Percentiles rank a stretch among this genome's conserved stretches.
phyloP scores from a whole-genome alignment of 2,797 vertebrate genomes.

The Synanceia verrucosa region DNA sequence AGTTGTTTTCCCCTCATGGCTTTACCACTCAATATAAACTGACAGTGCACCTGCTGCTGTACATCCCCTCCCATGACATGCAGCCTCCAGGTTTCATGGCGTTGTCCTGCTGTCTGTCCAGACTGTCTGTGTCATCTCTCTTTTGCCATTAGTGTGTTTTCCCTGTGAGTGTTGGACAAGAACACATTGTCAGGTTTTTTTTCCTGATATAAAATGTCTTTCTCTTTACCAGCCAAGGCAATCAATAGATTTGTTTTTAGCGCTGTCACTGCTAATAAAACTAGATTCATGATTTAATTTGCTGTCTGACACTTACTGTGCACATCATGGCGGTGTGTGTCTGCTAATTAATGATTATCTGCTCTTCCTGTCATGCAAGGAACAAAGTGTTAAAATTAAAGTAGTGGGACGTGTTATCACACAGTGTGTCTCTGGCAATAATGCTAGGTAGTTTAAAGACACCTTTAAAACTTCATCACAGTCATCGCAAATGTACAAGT shows the following conservation, averaged over 20 bases:
- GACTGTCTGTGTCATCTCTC: constrained; percentile 9
- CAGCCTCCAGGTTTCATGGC: constrained; percentile 9
- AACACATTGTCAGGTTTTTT: neutral
- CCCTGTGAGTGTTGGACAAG: constrained; percentile 8
- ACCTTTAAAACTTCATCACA: too few species aligned
- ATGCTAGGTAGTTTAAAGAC: neutral
- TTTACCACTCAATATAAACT: constrained; percentile 22
- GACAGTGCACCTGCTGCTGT: neutral
- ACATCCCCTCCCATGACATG: neutral
- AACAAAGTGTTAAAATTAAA: neutral
- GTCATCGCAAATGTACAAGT: too few species aligned
- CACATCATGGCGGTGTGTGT: neutral
- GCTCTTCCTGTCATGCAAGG: neutral
- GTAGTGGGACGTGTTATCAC: neutral
- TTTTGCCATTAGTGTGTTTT: constrained; percentile 19
- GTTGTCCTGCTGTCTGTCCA: constrained; percentile 5
- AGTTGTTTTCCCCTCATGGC: neutral
- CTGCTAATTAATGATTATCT: neutral
- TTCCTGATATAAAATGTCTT: neutral
- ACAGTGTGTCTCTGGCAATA: neutral
- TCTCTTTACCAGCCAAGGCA: neutral
- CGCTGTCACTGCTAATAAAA: neutral
- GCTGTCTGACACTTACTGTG: neutral
- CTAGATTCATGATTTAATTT: neutral
- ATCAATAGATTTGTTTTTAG: neutral